phyloP scores from a whole-genome alignment of 2,113 vertebrate genomes.

The Cygnus atratus region DNA sequence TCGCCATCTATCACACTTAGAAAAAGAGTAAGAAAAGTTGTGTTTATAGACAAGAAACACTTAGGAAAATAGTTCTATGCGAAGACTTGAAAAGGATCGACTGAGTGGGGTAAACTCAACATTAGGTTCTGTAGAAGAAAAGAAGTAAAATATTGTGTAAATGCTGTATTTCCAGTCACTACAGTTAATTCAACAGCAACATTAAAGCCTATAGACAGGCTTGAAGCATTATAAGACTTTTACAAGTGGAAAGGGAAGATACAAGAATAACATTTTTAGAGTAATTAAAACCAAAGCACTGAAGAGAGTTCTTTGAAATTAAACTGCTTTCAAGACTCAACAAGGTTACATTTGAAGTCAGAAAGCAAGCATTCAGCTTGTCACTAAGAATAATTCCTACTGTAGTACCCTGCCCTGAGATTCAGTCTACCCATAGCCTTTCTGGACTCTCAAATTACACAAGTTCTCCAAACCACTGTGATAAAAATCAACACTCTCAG shows the following conservation, averaged over 20 bases:
- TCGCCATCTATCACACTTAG: fast-evolving
- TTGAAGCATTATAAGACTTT: not conserved
- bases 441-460: not conserved
- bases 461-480: not conserved
- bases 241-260: not conserved
- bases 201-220: not conserved
- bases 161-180: not conserved
- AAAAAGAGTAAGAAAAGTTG: not conserved
- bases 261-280: not conserved
- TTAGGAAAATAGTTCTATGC: not conserved
- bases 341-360: not conserved
- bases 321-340: not conserved
- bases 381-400: not conserved
- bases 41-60: not conserved
- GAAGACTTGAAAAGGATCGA: not conserved
- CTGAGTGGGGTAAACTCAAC: not conserved
- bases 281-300: not conserved
- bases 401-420: not conserved
- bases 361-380: not conserved
- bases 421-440: not conserved
- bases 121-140: too few relatives aligned
- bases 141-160: not conserved
- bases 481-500: not conserved
- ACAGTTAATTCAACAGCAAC: not conserved
- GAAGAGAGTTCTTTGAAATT: not conserved